Percentiles rank a stretch among this genome's conserved stretches.
Evolutionary conservation across 2,113 vertebrate genomes (phyloP).

Genomic region (Equus przewalskii): DNA sequence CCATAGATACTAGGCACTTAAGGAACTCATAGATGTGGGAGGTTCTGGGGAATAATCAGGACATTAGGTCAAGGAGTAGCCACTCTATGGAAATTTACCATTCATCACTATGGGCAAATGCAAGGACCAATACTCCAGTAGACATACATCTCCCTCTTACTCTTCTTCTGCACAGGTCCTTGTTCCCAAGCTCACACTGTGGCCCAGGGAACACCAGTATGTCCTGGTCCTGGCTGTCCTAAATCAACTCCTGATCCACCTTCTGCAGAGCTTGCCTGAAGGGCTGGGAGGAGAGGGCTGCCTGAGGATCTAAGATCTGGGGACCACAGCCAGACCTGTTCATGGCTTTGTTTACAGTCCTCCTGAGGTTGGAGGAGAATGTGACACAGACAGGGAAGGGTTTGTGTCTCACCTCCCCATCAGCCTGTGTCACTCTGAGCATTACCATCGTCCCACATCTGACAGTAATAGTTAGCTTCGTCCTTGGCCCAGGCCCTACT

Average conservation of each 20-base stretch:
- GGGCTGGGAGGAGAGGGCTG: accelerated
- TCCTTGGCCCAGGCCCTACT: accelerated
- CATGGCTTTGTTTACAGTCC: background rate
- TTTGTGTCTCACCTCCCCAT: background rate
- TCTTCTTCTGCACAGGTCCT: too few relatives aligned
- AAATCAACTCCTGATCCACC: background rate
- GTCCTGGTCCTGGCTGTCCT: background rate
- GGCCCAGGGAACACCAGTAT: background rate
- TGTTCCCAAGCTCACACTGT: too few relatives aligned
- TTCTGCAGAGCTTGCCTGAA: too few relatives aligned
- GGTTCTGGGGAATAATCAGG: too few relatives aligned
- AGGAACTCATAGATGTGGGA: too few relatives aligned
- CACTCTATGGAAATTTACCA: too few relatives aligned
- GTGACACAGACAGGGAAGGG: background rate
- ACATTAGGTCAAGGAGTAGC: too few relatives aligned
- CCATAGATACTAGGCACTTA: too few relatives aligned
- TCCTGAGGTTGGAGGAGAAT: background rate
- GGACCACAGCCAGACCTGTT: background rate
- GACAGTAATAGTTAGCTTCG: background rate
- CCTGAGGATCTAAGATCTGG: background rate
- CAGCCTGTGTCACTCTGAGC: background rate
- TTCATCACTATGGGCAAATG: too few relatives aligned
- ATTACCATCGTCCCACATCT: accelerated
- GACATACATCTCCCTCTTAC: too few relatives aligned
- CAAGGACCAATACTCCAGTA: too few relatives aligned